Evolutionary conservation across 2,888 invertebrate genomes (phyloP), one percentile per base, ranked within the genome.

Genomic region (Tinea pellionella): DNA sequence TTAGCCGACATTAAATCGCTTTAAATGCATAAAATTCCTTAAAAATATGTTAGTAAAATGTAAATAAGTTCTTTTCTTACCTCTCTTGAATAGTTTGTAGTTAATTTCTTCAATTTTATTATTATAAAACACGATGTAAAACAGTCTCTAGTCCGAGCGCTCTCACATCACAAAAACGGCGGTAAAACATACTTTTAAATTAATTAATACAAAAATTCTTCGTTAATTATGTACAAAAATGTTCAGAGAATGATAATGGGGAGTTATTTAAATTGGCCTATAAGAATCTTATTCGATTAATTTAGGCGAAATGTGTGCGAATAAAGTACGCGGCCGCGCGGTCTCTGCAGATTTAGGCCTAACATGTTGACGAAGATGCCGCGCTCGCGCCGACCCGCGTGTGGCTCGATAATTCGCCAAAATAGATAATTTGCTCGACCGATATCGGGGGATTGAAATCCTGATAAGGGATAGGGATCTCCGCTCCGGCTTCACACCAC

Each of bases 401-500:
- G 19, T 18, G 15, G 58, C 58, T 29, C 16, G 16, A 12, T 16
- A 41, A 41, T 16, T 32, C 6, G 42, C 41, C 60, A 53, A 53
- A 53, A 24, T 53, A 53, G 18, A 19, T 53, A 19, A 24, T 53
- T 24, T 53, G 12, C 1, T 47, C 64, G 60, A 60, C 61, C 60
- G 63, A 64, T 64, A 64, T 64, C 65, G 64, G 60, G 37, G 58
- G 69, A 72, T 70, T n/a, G 67, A 70, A 65, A 67, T 66, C 68
- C 67, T 69, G 79, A 78, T 79, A 80, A 78, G 75, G 72, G 69
- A 66, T 64, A 62, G 62, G 63, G 63, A 61, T 66, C 57, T 62
- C 63, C 64, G 62, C 24, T 24, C n/a, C 19, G 24, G 19, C 19
- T 24, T 53, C n/a, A 12, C 24, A 47, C 47, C 47, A 47, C 47